Evolutionary conservation across 23 tunicate species (phyloP).

Genomic region (Botrylloides violaceus): DNA sequence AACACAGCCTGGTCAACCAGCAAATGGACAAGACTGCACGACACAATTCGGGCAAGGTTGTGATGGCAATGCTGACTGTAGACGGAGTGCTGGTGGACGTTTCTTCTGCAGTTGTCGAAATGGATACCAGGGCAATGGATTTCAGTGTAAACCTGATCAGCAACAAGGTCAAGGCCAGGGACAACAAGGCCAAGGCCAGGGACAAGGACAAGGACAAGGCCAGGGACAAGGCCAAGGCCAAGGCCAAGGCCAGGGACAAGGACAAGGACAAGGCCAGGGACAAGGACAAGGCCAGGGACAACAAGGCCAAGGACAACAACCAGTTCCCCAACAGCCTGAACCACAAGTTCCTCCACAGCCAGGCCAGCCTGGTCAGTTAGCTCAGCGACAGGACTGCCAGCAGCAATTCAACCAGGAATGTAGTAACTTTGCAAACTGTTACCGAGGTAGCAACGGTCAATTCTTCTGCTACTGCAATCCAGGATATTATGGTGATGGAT

Average conservation of each 20-base stretch:
- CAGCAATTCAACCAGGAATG: not conserved
- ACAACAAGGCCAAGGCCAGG: not conserved
- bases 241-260: too few species aligned
- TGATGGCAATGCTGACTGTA: not conserved
- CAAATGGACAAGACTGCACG: not conserved
- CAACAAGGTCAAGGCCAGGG: not conserved
- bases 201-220: too few species aligned
- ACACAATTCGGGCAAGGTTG: not conserved
- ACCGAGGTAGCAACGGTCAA: not conserved
- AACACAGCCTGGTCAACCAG: not conserved
- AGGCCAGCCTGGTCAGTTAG: not conserved
- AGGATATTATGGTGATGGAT: conserved; percentile 4
- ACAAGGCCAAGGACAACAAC: not conserved
- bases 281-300: too few species aligned
- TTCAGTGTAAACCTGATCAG: not conserved
- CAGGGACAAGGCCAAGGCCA: too few species aligned
- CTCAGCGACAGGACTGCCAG: not conserved
- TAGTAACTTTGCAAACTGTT: not conserved
- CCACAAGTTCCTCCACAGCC: not conserved
- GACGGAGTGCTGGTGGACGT: not conserved
- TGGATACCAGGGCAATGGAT: not conserved
- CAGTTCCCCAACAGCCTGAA: not conserved
- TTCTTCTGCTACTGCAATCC: not conserved
- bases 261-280: too few species aligned
- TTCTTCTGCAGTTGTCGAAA: not conserved